Evolutionary conservation across 2,797 vertebrate genomes (phyloP), one percentile per base, ranked within the genome.

Genomic region (Chrysolophus pictus): DNA sequence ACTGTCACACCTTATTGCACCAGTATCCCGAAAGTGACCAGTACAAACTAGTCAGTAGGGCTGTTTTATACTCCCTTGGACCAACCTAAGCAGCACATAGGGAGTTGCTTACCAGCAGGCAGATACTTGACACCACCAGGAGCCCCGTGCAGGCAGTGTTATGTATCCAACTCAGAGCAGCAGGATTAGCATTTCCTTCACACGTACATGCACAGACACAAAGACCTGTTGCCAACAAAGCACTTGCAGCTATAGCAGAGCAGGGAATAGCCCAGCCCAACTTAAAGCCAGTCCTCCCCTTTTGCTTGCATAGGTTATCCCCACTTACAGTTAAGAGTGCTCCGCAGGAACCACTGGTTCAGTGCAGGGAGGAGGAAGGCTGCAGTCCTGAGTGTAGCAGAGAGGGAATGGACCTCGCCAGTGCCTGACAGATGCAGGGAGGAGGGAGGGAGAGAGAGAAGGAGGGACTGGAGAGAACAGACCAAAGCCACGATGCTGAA

Each of bases 61-160:
- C 65, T 77, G 51, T 77, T 33, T 6, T 3, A 7, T 10, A 2
- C 24, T 55, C 19, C 18, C 60, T 17, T 24, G 55, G 5, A 67
- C 21, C 42, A 28, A 1, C 4, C 28, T 6, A 0, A 5, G 21
- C 64, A 56, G 47, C 28, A 3, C 3, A 9, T 1, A 0, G 4
- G 10, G 7, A 31, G 15, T 10, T 14, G 7, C 18, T 42, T 56
- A 1, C 12, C 37, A 11, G 13, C 9, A 56, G 10, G 33, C 59
- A 68, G 26, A 10, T 22, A 23, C 23, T 28, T 11, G n/a, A 23
- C 26, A 51, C 4, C 33, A 1, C 33, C 67, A 11, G 41, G 5
- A 78, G 21, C 15, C 62, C 86, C 6, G 2, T 1, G 16, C 47
- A 31, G 64, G 23, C 62, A 23, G 3, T 0, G 9, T 2, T 4